phyloP scores from a whole-genome alignment of 1,140 invertebrate species.

The Hesperophylax magnus region DNA sequence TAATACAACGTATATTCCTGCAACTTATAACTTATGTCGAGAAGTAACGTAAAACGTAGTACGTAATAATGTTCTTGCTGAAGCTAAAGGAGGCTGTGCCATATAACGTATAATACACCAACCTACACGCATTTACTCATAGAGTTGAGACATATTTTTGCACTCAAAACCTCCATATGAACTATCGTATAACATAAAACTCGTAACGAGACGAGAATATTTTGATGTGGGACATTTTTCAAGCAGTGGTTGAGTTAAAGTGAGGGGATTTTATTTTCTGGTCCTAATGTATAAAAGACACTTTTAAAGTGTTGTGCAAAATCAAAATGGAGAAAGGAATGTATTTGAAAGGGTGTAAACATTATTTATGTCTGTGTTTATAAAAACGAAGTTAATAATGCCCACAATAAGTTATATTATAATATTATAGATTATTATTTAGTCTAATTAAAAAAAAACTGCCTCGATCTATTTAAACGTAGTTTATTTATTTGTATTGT shows the following conservation, averaged over 20 bases:
- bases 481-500: too few species aligned
- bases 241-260: not conserved
- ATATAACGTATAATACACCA: too few species aligned
- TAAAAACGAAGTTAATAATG: not conserved
- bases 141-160: slow-evolving; percentile 23
- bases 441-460: too few species aligned
- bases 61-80: slow-evolving; percentile 5
- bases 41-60: not conserved
- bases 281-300: not conserved
- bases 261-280: not conserved
- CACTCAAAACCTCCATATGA: slow-evolving; percentile 23
- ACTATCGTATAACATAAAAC: slow-evolving; percentile 23
- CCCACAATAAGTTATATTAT: not conserved
- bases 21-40: too few species aligned
- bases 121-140: too few species aligned
- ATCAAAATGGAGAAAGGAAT: not conserved
- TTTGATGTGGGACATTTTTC: not conserved
- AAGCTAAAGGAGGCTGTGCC: not conserved
- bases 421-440: too few species aligned
- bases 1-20: too few species aligned
- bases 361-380: too few species aligned
- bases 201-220: slow-evolving; percentile 34
- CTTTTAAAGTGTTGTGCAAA: not conserved
- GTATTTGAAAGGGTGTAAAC: too few species aligned
- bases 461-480: too few species aligned